Evolutionary conservation across 2,797 vertebrate genomes (phyloP).

Genomic region (Acanthopagrus latus): DNA sequence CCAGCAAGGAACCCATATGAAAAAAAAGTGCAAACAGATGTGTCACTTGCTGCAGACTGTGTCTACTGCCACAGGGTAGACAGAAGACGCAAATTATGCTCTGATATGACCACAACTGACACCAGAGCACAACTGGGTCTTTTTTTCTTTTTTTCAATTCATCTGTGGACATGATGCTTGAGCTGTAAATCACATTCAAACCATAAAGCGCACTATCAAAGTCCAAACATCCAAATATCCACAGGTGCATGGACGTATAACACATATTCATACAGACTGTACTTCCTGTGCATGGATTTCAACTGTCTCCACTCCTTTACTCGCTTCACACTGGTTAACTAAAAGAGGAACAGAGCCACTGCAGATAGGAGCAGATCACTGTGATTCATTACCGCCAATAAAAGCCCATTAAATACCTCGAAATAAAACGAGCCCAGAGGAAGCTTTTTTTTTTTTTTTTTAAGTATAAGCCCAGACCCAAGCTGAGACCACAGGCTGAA

Average conservation of each 20-base stretch:
- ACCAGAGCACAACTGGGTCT: too few relatives aligned
- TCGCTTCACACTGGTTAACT: conserved; percentile 53
- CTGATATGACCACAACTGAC: neutral
- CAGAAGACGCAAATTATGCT: conserved; percentile 3
- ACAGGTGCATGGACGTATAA: conserved; percentile 13
- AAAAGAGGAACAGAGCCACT: conserved; percentile 54
- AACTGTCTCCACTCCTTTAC: conserved; percentile 46
- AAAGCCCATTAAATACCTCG: conserved; percentile 63
- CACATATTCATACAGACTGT: conserved; percentile 15
- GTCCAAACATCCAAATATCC: neutral
- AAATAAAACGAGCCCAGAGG: conserved; percentile 49
- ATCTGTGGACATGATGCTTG: neutral
- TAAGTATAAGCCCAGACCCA: conserved; percentile 41
- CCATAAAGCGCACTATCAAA: neutral
- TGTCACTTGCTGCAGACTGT: conserved; percentile 59
- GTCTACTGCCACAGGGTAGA: conserved; percentile 43
- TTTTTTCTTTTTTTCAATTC: neutral
- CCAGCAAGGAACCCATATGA: conserved; percentile 57
- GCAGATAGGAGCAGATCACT: conserved; percentile 60
- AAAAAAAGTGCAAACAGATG: conserved; percentile 82
- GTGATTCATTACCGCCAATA: conserved; percentile 74
- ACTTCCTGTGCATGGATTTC: conserved; percentile 34
- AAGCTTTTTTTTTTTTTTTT: conserved; percentile 24
- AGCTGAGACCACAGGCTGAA: conserved; percentile 45
- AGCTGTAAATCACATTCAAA: neutral